Base-by-base conservation (phyloP, 2,888 invertebrate species). In the Scaptomyza reducta region DNA sequence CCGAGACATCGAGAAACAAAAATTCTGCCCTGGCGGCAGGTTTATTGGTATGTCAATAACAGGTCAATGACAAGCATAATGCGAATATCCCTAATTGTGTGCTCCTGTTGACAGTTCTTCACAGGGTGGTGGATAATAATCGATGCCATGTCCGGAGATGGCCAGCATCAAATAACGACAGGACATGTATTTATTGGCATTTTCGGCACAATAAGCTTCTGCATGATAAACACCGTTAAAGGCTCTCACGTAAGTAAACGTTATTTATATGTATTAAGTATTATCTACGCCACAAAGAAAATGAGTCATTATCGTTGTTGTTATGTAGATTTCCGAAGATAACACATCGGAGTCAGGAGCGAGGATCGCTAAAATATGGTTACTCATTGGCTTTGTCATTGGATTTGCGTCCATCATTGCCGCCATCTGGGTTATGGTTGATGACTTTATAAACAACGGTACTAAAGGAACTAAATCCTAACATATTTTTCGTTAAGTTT, bases 51-150 rank as follows among this genome's bases (percentile, higher is more conserved):
- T 93, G 93, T 54, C n/a, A 42, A 13, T 2, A 38, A 40, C 9
- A 16, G 92, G 92, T 75, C 45, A 55, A 35, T 53, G 14, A 0
- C 16, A 9, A 6, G 13, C 1, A 4, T 25, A 27, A 40, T 65
- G 60, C 65, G 60, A 27, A 67, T n/a, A 60, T 49, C 11, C n/a
- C 29, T 35, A 18, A 49, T 29, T 18, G 47, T 60, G 33, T 27
- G 22, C 18, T 65, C 14, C 49, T 62, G 16, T 31, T 54, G 9
- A 2, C 54, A 98, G 98, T 99, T 99, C 92, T 98, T 98, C 88
- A 92, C 95, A 81, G 99, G 98, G 51, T 99, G 99, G 99, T 99
- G 99, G 99, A 95, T 98, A 70, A 95, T 98, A 69, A 98, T 99
- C 83, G 99, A 99, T 93, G 97, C 98, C 9, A 95, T 97, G 60